A percentile compares a stretch with the other conserved stretches of the same genome.
Conservation (phyloP, 2,888 invertebrate genomes). For the Caenorhabditis wallacei region DNA sequence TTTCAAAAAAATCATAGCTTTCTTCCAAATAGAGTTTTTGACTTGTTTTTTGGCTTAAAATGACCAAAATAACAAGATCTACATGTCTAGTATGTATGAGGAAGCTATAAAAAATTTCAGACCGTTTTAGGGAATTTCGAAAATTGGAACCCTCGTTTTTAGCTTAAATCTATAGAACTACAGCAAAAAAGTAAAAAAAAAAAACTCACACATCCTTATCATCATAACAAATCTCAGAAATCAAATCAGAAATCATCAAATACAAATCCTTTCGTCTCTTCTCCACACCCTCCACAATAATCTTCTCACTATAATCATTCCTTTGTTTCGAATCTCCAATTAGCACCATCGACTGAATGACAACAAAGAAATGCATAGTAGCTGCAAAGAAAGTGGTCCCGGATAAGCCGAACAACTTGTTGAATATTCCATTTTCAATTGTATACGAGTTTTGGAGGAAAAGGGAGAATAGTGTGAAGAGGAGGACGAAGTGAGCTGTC, state of each 20-base stretch:
- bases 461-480: constrained; percentile 6
- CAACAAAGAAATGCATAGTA: constrained; percentile 18
- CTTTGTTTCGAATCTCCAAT: constrained; percentile 19
- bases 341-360: constrained; percentile 15
- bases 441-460: constrained; percentile 3
- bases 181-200: no score
- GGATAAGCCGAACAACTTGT: neutral
- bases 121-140: no score
- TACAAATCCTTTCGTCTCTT: constrained; percentile 29
- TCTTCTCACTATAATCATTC: constrained; percentile 11
- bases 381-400: neutral
- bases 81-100: no score
- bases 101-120: no score
- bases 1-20: neutral
- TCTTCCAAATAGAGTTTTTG: neutral
- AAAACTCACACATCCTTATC: constrained; percentile 38
- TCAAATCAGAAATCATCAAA: constrained; percentile 23
- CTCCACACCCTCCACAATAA: constrained; percentile 46
- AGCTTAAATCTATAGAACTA: no score
- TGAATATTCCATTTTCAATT: constrained; percentile 3
- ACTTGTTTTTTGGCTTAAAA: constrained; percentile 2
- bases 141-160: no score
- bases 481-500: constrained; percentile 3
- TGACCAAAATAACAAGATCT: neutral
- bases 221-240: constrained; percentile 17